Percentiles rank a stretch among this genome's conserved stretches.
Evolutionary conservation across 1,140 invertebrate genomes (phyloP).

Genomic region (Ceratosolen fusciceps): DNA sequence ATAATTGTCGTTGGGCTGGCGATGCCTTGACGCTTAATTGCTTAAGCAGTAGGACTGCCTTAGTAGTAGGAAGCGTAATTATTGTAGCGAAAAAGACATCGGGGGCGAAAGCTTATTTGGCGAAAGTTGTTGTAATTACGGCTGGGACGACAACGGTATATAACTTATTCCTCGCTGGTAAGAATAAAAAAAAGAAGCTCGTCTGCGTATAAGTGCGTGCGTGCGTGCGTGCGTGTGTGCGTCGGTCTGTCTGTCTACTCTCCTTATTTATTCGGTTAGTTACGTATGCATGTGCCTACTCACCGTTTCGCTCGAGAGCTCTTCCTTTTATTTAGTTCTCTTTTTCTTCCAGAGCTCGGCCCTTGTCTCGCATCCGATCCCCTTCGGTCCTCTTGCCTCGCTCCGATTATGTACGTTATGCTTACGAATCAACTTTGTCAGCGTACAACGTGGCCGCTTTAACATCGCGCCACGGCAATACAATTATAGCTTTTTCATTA

Average conservation of each 20-base stretch:
- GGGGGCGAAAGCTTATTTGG: background rate
- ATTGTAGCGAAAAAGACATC: background rate
- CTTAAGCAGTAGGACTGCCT: background rate
- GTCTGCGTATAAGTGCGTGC: too few relatives aligned
- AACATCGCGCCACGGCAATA: background rate
- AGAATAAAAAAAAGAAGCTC: too few relatives aligned
- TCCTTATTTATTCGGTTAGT: conserved; percentile 29
- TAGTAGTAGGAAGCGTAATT: too few relatives aligned
- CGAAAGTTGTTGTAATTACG: background rate
- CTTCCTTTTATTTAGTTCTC: conserved; percentile 6
- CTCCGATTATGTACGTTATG: conserved; percentile 4
- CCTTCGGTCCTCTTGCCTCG: background rate
- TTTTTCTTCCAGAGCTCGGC: conserved; percentile 4
- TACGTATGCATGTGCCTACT: conserved; percentile 7
- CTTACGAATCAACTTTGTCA: conserved; percentile 12
- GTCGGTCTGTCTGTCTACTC: conserved; percentile 9
- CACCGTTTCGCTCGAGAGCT: conserved; percentile 18
- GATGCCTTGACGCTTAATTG: too few relatives aligned
- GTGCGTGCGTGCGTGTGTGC: too few relatives aligned
- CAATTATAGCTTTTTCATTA: background rate
- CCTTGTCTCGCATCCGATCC: background rate
- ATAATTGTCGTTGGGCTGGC: too few relatives aligned
- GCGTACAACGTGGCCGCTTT: background rate
- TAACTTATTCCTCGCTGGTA: background rate
- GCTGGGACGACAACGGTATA: background rate